Conservation (phyloP, 2,113 vertebrate genomes). For the Hypomesus transpacificus region DNA sequence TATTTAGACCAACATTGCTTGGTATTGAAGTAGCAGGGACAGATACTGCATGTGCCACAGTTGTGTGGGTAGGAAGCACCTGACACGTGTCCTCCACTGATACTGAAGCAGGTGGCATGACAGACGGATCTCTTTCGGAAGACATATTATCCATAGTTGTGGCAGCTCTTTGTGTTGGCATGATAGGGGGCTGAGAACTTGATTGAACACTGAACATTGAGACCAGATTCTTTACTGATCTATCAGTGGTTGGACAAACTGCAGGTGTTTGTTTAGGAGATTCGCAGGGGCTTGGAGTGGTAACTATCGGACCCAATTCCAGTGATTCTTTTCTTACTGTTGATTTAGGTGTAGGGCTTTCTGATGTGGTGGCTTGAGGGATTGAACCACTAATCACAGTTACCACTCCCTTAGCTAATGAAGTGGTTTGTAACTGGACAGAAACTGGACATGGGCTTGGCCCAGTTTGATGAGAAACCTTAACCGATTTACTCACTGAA, state of each 20-base stretch:
- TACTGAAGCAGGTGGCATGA: background rate
- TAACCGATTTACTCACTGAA: constrained; percentile 18
- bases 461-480: constrained; percentile 19
- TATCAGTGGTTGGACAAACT: constrained; percentile 16
- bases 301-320: constrained; percentile 15
- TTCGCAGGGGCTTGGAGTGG: constrained; percentile 9
- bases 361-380: constrained; percentile 21
- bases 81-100: background rate
- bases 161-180: constrained; percentile 13
- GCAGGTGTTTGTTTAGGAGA: constrained; percentile 24
- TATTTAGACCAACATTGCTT: background rate
- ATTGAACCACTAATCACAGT: constrained; percentile 3
- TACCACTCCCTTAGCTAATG: constrained; percentile 1
- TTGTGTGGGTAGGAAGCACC: background rate
- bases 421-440: constrained; percentile 12
- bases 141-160: background rate
- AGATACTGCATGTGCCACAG: background rate
- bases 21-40: background rate
- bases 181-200: constrained; percentile 12
- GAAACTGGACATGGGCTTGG: constrained; percentile 13
- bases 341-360: background rate
- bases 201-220: constrained; percentile 49
- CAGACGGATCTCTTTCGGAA: background rate
- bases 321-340: constrained; percentile 2
- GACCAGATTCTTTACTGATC: constrained; percentile 58